Base-by-base conservation (phyloP, 2,888 invertebrate species). In the Chrysopilus asiliformis region DNA sequence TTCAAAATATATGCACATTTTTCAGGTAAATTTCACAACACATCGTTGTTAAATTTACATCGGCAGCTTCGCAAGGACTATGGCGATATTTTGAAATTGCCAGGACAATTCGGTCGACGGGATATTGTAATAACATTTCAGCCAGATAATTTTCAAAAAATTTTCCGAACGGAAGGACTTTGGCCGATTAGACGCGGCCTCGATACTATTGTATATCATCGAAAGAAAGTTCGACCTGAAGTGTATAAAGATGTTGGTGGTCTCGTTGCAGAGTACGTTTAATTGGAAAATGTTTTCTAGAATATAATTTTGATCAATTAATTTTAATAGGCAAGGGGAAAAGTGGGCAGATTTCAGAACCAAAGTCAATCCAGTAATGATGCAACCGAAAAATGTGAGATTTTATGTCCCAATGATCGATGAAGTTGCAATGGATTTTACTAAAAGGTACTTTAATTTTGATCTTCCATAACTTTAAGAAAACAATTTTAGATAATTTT, bases 281-380 rank as follows among this genome's bases (percentile, higher is more conserved):
- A 10, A 6, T 15, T 9, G 22, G 14, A 6, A 37, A 26, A 13
- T 27, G 9, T 4, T 12, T 16, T 8, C 22, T 12, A 5, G 7
- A 24, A n/a, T 18, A 2, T 17, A 31, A 12, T 24, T 24, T 7
- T 3, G 9, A 13, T 9, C 19, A 13, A 12, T 16, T 32, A 26
- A 25, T 20, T 13, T 3, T 19, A 31, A 18, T 17, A 28, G 71
- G 4, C 71, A 76, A 56, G 79, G 76, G 1, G 65, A 70, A 10
- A 65, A 71, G 44, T 81, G 81, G 81, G 68, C 72, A 26, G 65
- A 71, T 34, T 68, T 79, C 44, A 66, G 80, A n/a, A 69, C 71
- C 1, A 73, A 72, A 40, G 74, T 77, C 0, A 79, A 79, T 55
- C 75, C 75, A 34, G 67, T 75, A 20, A 60, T 81, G 55, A 57